Evolutionary conservation across 2,797 vertebrate genomes (phyloP).

Genomic region (Morelia viridis): DNA sequence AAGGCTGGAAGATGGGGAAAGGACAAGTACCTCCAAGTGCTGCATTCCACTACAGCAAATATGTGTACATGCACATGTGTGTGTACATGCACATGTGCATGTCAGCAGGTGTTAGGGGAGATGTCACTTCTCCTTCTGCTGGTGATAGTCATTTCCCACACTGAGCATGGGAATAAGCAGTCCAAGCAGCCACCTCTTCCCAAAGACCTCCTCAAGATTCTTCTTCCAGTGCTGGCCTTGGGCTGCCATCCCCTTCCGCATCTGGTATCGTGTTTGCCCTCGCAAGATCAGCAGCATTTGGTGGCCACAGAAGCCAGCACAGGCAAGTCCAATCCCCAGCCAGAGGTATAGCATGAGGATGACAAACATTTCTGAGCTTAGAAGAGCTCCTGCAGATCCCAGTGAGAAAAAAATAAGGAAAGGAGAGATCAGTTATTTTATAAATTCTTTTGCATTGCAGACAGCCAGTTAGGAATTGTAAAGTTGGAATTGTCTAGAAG

Average conservation of each 20-base stretch:
- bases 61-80: not conserved
- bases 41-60: constrained; percentile 29
- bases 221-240: constrained; percentile 81
- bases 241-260: constrained; percentile 83
- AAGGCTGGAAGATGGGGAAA: constrained; percentile 9
- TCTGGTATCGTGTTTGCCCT: constrained; percentile 91
- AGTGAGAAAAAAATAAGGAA: not conserved
- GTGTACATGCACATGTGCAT: not conserved
- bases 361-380: constrained; percentile 93
- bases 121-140: constrained; percentile 74
- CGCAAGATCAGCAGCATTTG: constrained; percentile 93
- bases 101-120: rapidly evolving
- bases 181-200: constrained; percentile 90
- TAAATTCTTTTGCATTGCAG: constrained; percentile 18
- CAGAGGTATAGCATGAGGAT: constrained; percentile 98
- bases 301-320: constrained; percentile 94
- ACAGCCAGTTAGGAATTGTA: constrained; percentile 1
- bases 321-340: constrained; percentile 95
- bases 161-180: constrained; percentile 90
- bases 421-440: constrained; percentile 47
- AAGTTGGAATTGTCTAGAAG: not conserved
- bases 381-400: constrained; percentile 81
- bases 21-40: constrained; percentile 38
- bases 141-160: constrained; percentile 73
- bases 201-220: constrained; percentile 95